Base-by-base conservation (phyloP, 2,113 vertebrate genomes). In the Agapornis roseicollis region DNA sequence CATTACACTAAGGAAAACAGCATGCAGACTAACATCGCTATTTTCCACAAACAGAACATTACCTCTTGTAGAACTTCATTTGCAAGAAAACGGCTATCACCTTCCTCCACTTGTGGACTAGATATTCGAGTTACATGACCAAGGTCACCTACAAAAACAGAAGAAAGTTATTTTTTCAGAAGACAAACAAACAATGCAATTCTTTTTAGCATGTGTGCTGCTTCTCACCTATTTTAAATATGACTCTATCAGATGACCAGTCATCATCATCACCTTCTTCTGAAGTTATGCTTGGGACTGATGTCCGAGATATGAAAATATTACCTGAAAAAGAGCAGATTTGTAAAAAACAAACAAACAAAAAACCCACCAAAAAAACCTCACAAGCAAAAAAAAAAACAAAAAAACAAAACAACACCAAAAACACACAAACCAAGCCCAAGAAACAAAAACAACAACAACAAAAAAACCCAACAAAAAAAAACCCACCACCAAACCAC, bases 31-130 rank as follows among this genome's bases (percentile, higher is more conserved):
- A 87, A 77, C 23, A 70, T 18, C 20, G 44, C 23, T 53, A 31
- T 9, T 52, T 50, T 22, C 29, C 68, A 77, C 18, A 68, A 69
- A 47, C 15, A 77, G 42, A 78, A 52, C 24, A 76, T 73, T 97
- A 99, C 99, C 99, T 99, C 99, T 90, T 99, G 99, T 49, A 99
- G 98, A 91, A 99, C 98, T 98, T 99, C 99, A 96, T 99, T 99
- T 37, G 99, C 99, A 96, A 99, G 97, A 66, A 99, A 99, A 95
- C 99, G 98, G 95, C 99, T 99, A 97, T 99, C 99, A 7, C 99
- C 99, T 94, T 99, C 99, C 93, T 99, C 99, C 53, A 99, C 99
- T 33, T 99, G 99, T 31, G 99, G 99, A 97, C 99, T 99, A 77
- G 98, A 99, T 52, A 99, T 98, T 76, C 98, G 98, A 33, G 99